Base-by-base conservation (phyloP, 2,888 invertebrate genomes). In the Ormyrus rosae region DNA sequence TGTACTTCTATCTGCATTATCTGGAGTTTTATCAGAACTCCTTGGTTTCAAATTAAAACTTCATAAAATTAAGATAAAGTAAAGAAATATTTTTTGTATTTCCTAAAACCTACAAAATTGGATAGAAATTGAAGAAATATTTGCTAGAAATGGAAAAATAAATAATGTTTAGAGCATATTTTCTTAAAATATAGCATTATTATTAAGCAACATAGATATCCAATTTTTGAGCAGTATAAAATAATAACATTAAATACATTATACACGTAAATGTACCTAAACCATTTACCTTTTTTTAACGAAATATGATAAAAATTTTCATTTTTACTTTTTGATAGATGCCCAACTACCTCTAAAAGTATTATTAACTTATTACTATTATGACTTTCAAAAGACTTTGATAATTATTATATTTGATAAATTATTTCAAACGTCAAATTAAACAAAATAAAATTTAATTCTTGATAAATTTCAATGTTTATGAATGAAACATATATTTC, bases 31-130 rank as follows among this genome's bases (percentile, higher is more conserved):
- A n/a, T 98, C 98, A 5, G 98, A 99, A 92, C 94, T 98, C 92
- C 92, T 98, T 74, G 99, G 99, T 73, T 99, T 99, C 91, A 99
- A 99, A 91, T 93, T 99, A 81, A 99, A 99, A 92, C 92, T 99
- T 68, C 97, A 98, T 91, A 99, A 99, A 93, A 98, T 99, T 87
- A 99, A 98, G 93, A 95, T 97, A 82, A 97, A 96, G 90, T 96
- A 91, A 34, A 34, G 34, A 91, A 80, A 56, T 48, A 63, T 63
- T 63, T 46, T 50, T 55, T 46, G 6, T 63, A 56, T 11, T 67
- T 34, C 4, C 34, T 13, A 6, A 67, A 53, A 60, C 45, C 5
- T 46, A 45, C 10, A 0, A 48, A 56, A 19, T 8, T 55, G 11
- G 56, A 8, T 34, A 34, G 34, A 69, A 55, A 48, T 63, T 19